Conservation (phyloP, 1,140 invertebrate species). For the Melipona quadrifasciata region DNA sequence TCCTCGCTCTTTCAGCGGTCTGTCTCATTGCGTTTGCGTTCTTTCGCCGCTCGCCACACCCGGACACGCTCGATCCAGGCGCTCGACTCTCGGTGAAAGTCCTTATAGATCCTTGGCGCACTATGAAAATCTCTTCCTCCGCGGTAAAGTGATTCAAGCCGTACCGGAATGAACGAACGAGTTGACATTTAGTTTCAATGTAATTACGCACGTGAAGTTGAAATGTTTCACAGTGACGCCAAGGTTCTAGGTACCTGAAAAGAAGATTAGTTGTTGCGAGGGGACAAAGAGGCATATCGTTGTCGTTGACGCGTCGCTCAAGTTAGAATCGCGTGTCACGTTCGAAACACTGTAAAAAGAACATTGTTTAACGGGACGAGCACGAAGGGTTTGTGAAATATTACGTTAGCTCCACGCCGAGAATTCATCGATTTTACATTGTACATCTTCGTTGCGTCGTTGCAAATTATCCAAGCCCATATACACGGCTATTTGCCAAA, state of each 20-base stretch:
- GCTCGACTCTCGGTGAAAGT: not conserved
- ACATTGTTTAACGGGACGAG: not conserved
- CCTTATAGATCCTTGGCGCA: slow-evolving; percentile 14
- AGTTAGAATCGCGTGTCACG: not conserved
- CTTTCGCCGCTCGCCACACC: not conserved
- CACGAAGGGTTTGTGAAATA: not conserved
- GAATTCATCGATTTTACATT: not conserved
- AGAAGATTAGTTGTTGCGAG: slow-evolving; percentile 44
- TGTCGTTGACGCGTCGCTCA: slow-evolving; percentile 33
- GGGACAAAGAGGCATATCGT: slow-evolving; percentile 42
- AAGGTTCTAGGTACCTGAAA: slow-evolving; percentile 33
- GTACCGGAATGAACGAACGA: not conserved
- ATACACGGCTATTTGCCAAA: not conserved
- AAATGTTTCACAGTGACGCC: not conserved
- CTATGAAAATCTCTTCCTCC: not conserved
- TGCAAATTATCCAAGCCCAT: not conserved
- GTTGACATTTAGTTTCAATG: not conserved
- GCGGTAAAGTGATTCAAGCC: not conserved
- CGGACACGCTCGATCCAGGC: slow-evolving; percentile 16
- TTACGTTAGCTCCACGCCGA: not conserved
- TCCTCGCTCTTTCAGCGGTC: not conserved
- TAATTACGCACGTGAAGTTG: not conserved
- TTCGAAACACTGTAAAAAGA: not conserved
- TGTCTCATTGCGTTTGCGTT: not conserved
- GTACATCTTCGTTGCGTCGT: not conserved